Evolutionary conservation across 2,113 vertebrate species (phyloP), one percentile per base, ranked within the genome.

Genomic region (Oceanites oceanicus): DNA sequence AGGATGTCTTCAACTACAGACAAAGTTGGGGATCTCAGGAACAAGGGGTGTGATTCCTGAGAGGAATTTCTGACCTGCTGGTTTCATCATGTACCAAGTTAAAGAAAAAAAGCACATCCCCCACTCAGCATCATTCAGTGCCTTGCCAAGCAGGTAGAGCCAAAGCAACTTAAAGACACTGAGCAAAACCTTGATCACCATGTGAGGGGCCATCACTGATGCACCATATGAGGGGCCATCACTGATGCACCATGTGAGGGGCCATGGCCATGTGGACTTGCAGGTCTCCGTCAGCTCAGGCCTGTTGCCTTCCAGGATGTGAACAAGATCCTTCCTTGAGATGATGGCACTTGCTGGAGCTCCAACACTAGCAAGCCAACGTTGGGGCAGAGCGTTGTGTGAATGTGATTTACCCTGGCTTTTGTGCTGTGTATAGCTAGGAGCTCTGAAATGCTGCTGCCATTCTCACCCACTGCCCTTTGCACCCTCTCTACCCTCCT

Each of bases 1-100:
- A 94, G 86, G 94, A 91, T 63, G 89, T 77, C 91, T 89, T 76
- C 4, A 17, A 63, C 63, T 94, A 72, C 84, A 93, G 80, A 88
- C 42, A 59, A 92, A 53, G 59, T 62, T 88, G 79, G 32, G 85
- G 91, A 86, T 66, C 83, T 94, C 68, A 47, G 52, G 90, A 93
- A 68, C 5, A 12, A 63, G 52, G 68, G 32, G 2, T 76, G 45
- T 73, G 71, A 88, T 68, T 87, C 62, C 86, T 70, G 75, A 72
- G 79, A 44, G 38, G 79, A 12, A 55, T 87, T 81, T 45, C 61
- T 26, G 63, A 65, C 55, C 45, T 25, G 56, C 53, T 47, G 49
- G 61, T 79, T 95, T 75, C 52, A 55, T 81, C 66, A 13, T 2
- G n/a, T 38, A 68, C 56, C 56, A 65, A 67, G 53, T 32, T 55